Evolutionary conservation across 2,797 vertebrate genomes (phyloP).

Genomic region (Chiroxiphia lanceolata): DNA sequence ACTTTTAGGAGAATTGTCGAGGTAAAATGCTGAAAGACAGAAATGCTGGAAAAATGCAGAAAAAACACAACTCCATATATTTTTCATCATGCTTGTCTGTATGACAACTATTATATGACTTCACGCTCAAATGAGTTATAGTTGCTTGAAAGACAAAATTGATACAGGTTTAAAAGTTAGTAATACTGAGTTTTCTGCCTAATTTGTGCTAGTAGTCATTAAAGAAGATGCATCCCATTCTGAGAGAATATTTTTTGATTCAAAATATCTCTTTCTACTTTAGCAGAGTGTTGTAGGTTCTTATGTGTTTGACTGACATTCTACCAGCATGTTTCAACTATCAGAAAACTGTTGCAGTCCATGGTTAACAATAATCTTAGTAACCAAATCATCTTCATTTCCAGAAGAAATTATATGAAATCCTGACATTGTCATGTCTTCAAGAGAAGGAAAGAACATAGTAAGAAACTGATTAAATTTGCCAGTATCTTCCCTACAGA

Average conservation of each 20-base stretch:
- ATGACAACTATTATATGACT: neutral
- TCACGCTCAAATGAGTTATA: neutral
- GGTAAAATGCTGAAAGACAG: neutral
- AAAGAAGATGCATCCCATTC: neutral
- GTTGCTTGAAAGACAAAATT: neutral
- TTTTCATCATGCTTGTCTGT: neutral
- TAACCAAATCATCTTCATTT: neutral
- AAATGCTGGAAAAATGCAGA: neutral
- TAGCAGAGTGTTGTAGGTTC: neutral
- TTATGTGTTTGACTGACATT: neutral
- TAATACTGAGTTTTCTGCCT: neutral
- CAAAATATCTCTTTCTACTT: neutral
- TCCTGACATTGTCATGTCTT: neutral
- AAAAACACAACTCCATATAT: neutral
- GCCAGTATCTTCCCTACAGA: neutral
- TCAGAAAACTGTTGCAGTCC: neutral
- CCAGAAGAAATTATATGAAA: neutral
- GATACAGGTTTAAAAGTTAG: neutral
- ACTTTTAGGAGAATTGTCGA: neutral
- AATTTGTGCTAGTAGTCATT: neutral
- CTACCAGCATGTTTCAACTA: neutral
- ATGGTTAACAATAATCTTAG: neutral
- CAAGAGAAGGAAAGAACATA: constrained; percentile 1
- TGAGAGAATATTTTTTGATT: neutral
- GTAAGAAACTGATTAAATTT: neutral